Base-by-base conservation (phyloP, 2,797 vertebrate genomes). In the Streptopelia turtur region DNA sequence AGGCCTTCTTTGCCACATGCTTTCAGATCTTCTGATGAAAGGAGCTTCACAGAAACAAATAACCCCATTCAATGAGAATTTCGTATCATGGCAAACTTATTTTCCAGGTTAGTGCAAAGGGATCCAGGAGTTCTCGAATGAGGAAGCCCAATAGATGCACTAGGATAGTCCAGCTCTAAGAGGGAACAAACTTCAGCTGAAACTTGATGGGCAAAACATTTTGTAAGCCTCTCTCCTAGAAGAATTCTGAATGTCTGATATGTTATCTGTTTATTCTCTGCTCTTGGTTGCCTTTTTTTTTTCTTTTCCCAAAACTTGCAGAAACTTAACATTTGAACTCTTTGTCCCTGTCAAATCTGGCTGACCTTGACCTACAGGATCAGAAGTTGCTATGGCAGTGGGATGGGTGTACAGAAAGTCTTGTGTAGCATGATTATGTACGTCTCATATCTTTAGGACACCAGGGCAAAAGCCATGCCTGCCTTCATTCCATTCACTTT, bases 21-120 rank as follows among this genome's bases (percentile, higher is more conserved):
- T 89, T 87, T 93, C 87, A 88, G 76, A 95, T 86, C 69, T 91
- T 27, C 47, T 78, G 79, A 91, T 88, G 91, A 96, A 94, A 94
- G 65, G 21, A 59, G 10, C 45, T 77, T 86, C 55, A 64, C 79
- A 78, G 76, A 71, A 88, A 70, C 35, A 64, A 78, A 91, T 69
- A 80, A 83, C 35, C 31, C 45, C 64, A 57, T 92, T 96, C 82
- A 89, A 31, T 53, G 39, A 56, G 60, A 60, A 68, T 83, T 88
- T 87, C n/a, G 5, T 53, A 55, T 74, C 21, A 25, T 16, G 12
- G 25, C 47, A 74, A 77, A 47, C 10, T 50, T 72, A 24, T 74
- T 91, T 88, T 86, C 24, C 28, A 50, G 16, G 31, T n/a, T 79
- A 63, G 10, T 70, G 33, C 22, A 89, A 84, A 61, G 35, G 11